Conservation (phyloP, 2,113 vertebrate species). For the Syrrhaptes paradoxus region DNA sequence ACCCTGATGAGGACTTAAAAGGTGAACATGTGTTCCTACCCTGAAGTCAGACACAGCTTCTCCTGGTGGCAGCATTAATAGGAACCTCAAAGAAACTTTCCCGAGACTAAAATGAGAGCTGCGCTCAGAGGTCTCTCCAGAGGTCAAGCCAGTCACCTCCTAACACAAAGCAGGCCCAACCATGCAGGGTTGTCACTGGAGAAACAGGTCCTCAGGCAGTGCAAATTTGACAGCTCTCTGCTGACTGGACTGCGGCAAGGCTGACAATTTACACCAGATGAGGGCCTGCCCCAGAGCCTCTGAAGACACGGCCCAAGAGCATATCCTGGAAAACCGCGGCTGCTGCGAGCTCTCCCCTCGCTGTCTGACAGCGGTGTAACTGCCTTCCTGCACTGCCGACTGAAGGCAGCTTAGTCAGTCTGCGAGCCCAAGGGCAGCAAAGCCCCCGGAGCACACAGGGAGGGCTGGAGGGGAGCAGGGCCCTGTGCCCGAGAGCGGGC, state of each 20-base stretch:
- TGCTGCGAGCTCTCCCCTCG: not conserved
- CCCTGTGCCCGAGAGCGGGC: accelerated
- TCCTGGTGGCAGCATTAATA: not conserved
- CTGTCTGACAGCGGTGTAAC: not conserved
- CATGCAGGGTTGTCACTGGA: not conserved
- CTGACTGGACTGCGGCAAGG: not conserved
- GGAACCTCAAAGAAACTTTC: not conserved
- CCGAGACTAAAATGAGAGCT: not conserved
- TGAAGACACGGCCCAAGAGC: not conserved
- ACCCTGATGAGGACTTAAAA: not conserved
- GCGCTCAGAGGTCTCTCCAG: not conserved
- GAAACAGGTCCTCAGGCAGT: not conserved
- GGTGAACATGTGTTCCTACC: not conserved
- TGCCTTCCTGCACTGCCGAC: accelerated
- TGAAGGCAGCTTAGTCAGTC: not conserved
- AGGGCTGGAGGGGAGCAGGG: not conserved
- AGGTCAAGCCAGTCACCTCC: not conserved
- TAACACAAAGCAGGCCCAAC: not conserved
- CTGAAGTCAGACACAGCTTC: not conserved
- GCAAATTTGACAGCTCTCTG: not conserved
- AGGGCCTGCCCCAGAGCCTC: not conserved
- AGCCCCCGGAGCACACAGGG: accelerated
- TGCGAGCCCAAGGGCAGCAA: not conserved
- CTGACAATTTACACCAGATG: not conserved
- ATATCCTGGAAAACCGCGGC: not conserved